These are phyloP conservation scores for Himalopsyche japonica DNA, from an alignment of 2,888 invertebrate species.

Conservation along the genomic window DNA sequence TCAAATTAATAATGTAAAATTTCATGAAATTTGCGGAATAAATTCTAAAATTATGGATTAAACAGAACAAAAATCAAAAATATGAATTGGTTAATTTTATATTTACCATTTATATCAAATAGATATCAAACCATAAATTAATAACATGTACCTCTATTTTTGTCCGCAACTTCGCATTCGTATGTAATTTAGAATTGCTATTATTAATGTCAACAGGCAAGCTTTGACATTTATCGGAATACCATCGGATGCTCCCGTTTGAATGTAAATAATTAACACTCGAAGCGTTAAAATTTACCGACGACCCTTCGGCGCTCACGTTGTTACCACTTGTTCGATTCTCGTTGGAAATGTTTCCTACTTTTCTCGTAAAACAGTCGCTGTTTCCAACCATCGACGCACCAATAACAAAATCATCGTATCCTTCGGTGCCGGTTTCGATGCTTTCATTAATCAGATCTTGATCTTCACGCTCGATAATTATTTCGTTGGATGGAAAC, in stretches of 20 bases:
- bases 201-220: neutral
- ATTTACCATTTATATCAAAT: too few species aligned
- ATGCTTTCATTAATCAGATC: neutral
- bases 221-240: neutral
- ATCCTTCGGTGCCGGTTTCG: neutral
- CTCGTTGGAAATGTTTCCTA: neutral
- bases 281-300: neutral
- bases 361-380: neutral
- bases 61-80: too few species aligned
- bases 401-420: neutral
- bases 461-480: neutral
- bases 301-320: neutral
- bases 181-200: neutral
- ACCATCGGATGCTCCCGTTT: neutral
- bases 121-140: neutral
- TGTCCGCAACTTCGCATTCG: neutral
- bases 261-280: neutral
- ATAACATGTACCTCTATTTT: neutral
- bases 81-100: too few species aligned
- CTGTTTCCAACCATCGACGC: neutral
- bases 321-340: neutral
- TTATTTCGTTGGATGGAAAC: neutral
- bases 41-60: too few species aligned
- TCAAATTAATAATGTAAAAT: too few species aligned
- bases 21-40: too few species aligned